These are phyloP conservation scores for Poicephalus gulielmi DNA, from an alignment of 2,113 vertebrate genomes.

Conservation along the genomic window DNA sequence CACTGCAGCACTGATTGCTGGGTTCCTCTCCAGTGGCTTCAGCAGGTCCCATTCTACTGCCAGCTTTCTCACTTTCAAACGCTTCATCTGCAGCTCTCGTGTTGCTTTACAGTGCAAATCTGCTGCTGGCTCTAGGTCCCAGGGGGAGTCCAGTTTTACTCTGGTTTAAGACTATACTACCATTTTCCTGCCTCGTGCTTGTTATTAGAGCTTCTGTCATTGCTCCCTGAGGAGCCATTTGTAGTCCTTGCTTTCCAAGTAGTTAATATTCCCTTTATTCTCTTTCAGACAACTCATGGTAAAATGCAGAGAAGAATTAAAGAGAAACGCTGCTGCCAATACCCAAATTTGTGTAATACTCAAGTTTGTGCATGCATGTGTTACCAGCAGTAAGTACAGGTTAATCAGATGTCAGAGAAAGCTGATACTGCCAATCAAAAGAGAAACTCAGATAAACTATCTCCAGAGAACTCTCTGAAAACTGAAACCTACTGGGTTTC, in stretches of 20 bases:
- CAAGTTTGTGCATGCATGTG: neutral
- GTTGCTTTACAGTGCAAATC: neutral
- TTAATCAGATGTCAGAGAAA: neutral
- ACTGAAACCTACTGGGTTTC: neutral
- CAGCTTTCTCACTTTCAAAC: neutral
- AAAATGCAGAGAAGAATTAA: neutral
- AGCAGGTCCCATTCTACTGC: neutral
- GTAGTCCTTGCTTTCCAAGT: neutral
- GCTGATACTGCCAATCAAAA: neutral
- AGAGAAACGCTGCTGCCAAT: neutral
- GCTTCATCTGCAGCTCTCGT: neutral
- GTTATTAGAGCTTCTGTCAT: neutral
- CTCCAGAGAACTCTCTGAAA: neutral
- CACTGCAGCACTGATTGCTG: neutral
- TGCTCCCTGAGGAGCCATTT: neutral
- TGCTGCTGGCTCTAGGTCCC: neutral
- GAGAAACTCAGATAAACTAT: neutral
- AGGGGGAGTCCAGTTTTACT: neutral
- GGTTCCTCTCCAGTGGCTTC: slow-evolving; percentile 11
- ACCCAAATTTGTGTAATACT: neutral
- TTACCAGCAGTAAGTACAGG: neutral
- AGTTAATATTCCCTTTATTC: neutral
- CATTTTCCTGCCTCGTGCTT: neutral
- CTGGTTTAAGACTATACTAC: neutral
- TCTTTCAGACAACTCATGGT: neutral